phyloP scores from a whole-genome alignment of 2,113 vertebrate genomes.

The Hyla sarda region DNA sequence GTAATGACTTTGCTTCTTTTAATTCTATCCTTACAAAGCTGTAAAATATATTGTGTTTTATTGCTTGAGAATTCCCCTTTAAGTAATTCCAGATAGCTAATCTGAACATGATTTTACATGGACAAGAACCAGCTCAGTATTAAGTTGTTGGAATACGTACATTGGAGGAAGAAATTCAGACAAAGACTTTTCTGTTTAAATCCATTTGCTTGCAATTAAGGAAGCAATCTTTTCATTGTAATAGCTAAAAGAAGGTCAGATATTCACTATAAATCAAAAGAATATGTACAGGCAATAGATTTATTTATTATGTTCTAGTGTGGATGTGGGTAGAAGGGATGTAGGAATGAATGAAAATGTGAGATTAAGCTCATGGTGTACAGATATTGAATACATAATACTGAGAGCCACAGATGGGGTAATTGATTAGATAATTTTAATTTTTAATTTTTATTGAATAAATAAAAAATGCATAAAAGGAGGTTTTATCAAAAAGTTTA shows the following conservation, averaged over 20 bases:
- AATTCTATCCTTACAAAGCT: not conserved
- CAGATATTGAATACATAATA: too few species aligned
- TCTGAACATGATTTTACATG: not conserved
- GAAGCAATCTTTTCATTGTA: not conserved
- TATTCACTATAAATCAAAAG: slow-evolving; percentile 8
- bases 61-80: slow-evolving; percentile 30
- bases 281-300: not conserved
- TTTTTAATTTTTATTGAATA: too few species aligned
- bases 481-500: too few species aligned
- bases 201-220: slow-evolving; percentile 1
- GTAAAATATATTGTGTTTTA: slow-evolving; percentile 19
- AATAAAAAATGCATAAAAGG: too few species aligned
- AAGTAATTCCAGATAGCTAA: slow-evolving; percentile 18
- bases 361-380: not conserved
- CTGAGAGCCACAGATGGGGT: too few species aligned
- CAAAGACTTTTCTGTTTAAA: slow-evolving; percentile 45
- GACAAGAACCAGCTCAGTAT: slow-evolving; percentile 1
- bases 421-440: too few species aligned
- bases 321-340: not conserved
- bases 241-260: not conserved
- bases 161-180: slow-evolving; percentile 22
- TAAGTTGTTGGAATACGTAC: slow-evolving; percentile 7
- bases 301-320: not conserved
- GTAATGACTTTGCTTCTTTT: slow-evolving; percentile 4
- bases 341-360: not conserved